A percentile compares a stretch with the other conserved stretches of the same genome.
These are phyloP conservation scores for Calcarius lapponicus DNA, from an alignment of 2,797 vertebrate genomes.

Conservation along the genomic window DNA sequence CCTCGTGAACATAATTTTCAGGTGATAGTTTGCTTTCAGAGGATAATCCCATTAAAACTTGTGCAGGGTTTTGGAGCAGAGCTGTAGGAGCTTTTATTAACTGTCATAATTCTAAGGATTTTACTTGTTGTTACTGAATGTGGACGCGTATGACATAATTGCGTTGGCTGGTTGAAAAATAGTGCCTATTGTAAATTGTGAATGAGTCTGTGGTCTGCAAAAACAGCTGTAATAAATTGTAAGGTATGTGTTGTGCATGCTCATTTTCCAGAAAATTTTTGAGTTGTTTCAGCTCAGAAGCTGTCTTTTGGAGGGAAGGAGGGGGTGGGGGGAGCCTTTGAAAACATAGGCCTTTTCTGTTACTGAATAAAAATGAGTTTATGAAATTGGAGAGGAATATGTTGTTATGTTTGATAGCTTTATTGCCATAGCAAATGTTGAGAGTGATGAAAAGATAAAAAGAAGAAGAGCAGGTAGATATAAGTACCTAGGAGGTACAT, in stretches of 20 bases:
- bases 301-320: not conserved
- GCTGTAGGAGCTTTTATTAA: constrained; percentile 30
- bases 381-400: not conserved
- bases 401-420: not conserved
- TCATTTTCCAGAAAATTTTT: not conserved
- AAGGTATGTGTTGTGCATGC: not conserved
- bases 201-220: constrained; percentile 1
- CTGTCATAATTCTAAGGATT: constrained; percentile 1
- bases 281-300: not conserved
- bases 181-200: constrained; percentile 8
- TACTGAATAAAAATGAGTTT: not conserved
- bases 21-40: constrained; percentile 32
- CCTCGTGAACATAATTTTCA: constrained; percentile 4
- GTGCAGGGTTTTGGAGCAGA: not conserved
- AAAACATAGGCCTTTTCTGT: not conserved
- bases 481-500: not conserved
- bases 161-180: constrained; percentile 17
- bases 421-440: not conserved
- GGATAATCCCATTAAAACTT: constrained; percentile 1
- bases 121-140: constrained; percentile 9
- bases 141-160: not conserved
- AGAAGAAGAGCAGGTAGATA: not conserved
- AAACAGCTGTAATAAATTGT: not conserved
- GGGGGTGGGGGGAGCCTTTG: rapidly evolving
- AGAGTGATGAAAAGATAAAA: not conserved